Evolutionary conservation across 2,888 invertebrate species (phyloP).

Genomic region (Tinea pellionella): DNA sequence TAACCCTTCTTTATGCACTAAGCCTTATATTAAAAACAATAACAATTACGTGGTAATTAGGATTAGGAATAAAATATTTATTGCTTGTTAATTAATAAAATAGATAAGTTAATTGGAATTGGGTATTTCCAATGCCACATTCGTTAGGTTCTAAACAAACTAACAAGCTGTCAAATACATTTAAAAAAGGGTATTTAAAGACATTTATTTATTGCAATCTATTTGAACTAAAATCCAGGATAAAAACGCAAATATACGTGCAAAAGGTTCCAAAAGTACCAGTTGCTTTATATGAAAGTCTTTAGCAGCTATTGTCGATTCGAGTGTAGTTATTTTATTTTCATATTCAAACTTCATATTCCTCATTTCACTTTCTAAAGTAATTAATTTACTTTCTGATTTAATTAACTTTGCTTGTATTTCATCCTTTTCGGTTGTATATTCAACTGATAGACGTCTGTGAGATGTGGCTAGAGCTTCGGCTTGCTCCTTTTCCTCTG

Average conservation of each 20-base stretch:
- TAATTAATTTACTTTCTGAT: slow-evolving; percentile 55
- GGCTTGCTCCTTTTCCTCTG: slow-evolving; percentile 58
- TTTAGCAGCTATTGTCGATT: slow-evolving; percentile 69
- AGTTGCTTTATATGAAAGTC: slow-evolving; percentile 72
- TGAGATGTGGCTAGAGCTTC: slow-evolving; percentile 45
- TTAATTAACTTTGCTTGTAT: slow-evolving; percentile 53
- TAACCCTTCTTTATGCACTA: too few relatives aligned
- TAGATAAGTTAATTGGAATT: neutral
- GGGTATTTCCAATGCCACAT: too few relatives aligned
- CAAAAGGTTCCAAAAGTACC: slow-evolving; percentile 41
- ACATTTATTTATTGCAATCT: too few relatives aligned
- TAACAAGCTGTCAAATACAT: too few relatives aligned
- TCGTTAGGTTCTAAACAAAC: too few relatives aligned
- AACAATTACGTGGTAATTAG: neutral
- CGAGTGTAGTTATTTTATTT: slow-evolving; percentile 70
- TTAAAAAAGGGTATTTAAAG: too few relatives aligned
- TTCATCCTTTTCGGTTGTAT: slow-evolving; percentile 57
- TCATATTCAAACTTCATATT: slow-evolving; percentile 69
- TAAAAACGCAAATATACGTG: neutral
- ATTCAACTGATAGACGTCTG: slow-evolving; percentile 51
- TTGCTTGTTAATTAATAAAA: too few relatives aligned
- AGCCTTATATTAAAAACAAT: too few relatives aligned
- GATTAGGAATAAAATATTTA: neutral
- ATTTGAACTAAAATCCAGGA: too few relatives aligned
- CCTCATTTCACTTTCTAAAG: slow-evolving; percentile 60